Base-by-base conservation (phyloP, 2,797 vertebrate genomes). In the Pampus argenteus region DNA sequence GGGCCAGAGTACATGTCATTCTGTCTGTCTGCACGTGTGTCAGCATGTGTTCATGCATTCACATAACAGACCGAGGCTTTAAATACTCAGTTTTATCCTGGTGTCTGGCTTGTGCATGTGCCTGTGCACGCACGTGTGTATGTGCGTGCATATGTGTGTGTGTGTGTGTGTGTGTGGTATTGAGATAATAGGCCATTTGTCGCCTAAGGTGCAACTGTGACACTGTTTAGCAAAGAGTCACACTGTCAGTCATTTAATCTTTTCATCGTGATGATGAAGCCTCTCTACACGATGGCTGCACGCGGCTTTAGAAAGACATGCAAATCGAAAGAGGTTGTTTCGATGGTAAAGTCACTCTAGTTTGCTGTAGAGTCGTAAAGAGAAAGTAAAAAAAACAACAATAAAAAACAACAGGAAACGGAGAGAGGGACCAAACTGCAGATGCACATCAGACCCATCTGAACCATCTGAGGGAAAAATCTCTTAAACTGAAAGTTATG, bases 181-280 rank as follows among this genome's bases (percentile, higher is more conserved):
- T 69, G 64, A 61, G 76, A 90, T 89, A 91, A 71, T 90, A 78
- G 91, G 90, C 76, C 90, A 55, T 73, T 81, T 40, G 68, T 65
- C 5, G 90, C 91, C 88, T 1, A 75, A 84, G 90, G 91, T 52
- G 70, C 71, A 57, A 45, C 70, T 31, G 78, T 91, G 91, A 90
- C 90, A 91, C 82, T 79, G 64, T 91, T 92, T 76, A 74, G 67
- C 51, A 23, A 48, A 38, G 71, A 74, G 51, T 74, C 42, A 25
- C 56, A 57, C 66, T 20, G 63, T 61, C 75, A 36, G 66, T 69
- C 63, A 61, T 36, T 55, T 31, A 57, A 44, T 78, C 36, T 65
- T 70, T 62, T 64, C 45, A 55, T 25, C 11, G 13, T 20, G 26
- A 34, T 8, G 57, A 9, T 44, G 22, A 59, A 77, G 62, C 23